Evolutionary conservation across 2,888 invertebrate genomes (phyloP).

Genomic region (Cheilosia variabilis): DNA sequence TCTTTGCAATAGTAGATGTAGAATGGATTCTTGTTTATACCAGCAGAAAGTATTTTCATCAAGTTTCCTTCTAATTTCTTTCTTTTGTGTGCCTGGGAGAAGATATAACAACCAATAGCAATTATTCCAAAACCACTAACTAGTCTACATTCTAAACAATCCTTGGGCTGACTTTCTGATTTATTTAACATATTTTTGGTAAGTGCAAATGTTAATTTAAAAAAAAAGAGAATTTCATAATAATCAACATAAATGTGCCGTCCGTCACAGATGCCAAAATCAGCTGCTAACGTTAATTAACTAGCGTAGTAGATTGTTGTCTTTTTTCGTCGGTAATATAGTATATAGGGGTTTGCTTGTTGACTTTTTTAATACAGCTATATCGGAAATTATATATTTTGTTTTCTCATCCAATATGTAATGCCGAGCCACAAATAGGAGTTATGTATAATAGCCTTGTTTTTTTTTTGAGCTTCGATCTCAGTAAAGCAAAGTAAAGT

Average conservation of each 20-base stretch:
- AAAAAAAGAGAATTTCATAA: neutral
- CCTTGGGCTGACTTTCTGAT: constrained; percentile 25
- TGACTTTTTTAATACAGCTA: too few species aligned
- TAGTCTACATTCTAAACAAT: constrained; percentile 60
- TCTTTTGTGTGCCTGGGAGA: constrained; percentile 54
- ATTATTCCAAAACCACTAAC: constrained; percentile 65
- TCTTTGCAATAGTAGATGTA: accelerated
- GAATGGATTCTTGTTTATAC: constrained; percentile 19
- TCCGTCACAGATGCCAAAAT: neutral
- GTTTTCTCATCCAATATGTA: too few species aligned
- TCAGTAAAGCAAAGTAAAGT: too few species aligned
- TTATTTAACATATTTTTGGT: constrained; percentile 26
- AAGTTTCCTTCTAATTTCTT: constrained; percentile 51
- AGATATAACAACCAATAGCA: constrained; percentile 57
- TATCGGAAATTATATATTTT: too few species aligned
- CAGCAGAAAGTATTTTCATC: constrained; percentile 55
- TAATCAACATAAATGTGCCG: neutral
- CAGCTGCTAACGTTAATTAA: neutral
- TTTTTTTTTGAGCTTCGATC: too few species aligned
- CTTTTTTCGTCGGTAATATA: neutral
- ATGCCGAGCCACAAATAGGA: too few species aligned
- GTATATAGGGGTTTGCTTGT: neutral
- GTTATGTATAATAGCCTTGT: too few species aligned
- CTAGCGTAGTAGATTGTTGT: neutral
- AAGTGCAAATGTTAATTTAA: neutral